A percentile compares a stretch with the other conserved stretches of the same genome.
phyloP scores from a whole-genome alignment of 2,797 vertebrate species.

The Sebastes diaconus region DNA sequence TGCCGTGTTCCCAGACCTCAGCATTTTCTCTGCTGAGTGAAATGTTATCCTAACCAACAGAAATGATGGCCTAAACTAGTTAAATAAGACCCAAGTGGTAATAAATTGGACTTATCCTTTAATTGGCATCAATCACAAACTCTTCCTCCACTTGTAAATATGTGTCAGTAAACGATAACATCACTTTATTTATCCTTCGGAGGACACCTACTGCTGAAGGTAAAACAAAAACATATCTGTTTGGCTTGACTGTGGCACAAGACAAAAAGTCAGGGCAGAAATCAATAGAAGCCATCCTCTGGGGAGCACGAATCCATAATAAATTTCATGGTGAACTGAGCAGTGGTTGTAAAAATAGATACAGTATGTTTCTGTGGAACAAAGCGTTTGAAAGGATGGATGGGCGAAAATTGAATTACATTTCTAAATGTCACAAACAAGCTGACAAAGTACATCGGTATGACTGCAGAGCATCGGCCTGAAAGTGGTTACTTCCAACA shows the following conservation, averaged over 20 bases:
- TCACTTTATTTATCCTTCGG: not conserved
- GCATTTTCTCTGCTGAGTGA: not conserved
- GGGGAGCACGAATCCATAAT: not conserved
- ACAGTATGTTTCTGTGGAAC: not conserved
- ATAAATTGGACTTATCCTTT: not conserved
- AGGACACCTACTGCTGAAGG: not conserved
- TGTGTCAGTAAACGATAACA: not conserved
- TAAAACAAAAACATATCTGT: not conserved
- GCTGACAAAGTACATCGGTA: not conserved
- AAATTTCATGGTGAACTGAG: not conserved
- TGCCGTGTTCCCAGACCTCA: not conserved
- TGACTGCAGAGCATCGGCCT: not conserved
- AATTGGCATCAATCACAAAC: not conserved
- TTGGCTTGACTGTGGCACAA: not conserved
- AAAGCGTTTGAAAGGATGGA: not conserved
- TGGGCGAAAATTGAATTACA: not conserved
- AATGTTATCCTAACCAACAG: not conserved
- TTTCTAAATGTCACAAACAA: not conserved
- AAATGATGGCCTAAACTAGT: not conserved
- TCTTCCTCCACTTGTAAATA: not conserved
- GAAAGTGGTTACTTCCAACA: not conserved
- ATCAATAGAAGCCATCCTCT: not conserved
- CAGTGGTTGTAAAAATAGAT: not conserved
- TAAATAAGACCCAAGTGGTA: not conserved
- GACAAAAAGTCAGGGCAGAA: not conserved